Evolutionary conservation across 2,113 vertebrate genomes (phyloP).

Genomic region (Mesocricetus auratus): DNA sequence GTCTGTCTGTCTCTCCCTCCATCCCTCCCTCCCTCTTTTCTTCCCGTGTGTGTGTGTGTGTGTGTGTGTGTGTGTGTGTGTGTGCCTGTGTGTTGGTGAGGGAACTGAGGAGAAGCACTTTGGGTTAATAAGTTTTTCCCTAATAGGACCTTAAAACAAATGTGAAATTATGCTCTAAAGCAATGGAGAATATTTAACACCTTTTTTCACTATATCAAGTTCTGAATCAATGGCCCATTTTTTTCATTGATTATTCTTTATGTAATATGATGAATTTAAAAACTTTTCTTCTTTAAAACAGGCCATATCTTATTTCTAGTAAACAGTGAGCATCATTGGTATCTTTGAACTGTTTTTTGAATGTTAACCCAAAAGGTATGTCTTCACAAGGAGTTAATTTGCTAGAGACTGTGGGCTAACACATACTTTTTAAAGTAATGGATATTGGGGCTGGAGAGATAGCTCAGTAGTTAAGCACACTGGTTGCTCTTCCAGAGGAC

Average conservation of each 20-base stretch:
- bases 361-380: background rate
- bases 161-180: background rate
- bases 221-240: background rate
- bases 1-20: background rate
- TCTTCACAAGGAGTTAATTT: slow-evolving; percentile 6
- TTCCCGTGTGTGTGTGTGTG: background rate
- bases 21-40: background rate
- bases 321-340: background rate
- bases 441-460: background rate
- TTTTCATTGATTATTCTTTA: background rate
- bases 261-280: background rate
- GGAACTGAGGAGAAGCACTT: background rate
- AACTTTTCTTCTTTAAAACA: background rate
- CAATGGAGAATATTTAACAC: background rate
- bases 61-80: background rate
- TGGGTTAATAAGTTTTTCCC: background rate
- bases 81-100: background rate
- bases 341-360: background rate
- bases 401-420: background rate
- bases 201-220: background rate
- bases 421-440: background rate
- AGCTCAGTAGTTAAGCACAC: background rate
- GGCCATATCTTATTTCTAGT: background rate
- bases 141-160: background rate
- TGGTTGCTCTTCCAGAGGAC: background rate